Conservation (phyloP, 2,113 vertebrate species). For the Chauna torquata region DNA sequence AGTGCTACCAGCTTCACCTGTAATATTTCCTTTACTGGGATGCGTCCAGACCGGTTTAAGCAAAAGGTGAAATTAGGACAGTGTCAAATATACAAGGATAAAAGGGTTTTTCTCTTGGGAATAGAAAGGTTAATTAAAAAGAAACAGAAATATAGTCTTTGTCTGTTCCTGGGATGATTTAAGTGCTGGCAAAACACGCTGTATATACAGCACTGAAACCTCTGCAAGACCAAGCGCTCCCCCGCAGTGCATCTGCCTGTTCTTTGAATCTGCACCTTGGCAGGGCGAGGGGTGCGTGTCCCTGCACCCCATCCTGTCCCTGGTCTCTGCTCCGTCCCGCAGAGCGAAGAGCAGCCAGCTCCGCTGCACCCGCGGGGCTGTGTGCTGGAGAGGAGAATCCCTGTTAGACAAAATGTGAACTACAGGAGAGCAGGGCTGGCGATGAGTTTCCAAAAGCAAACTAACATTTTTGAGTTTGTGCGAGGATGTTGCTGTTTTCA, state of each 20-base stretch:
- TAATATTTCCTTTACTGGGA: not conserved
- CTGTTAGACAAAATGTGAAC: not conserved
- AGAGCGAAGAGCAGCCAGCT: not conserved
- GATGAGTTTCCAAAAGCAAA: not conserved
- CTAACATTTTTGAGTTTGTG: not conserved
- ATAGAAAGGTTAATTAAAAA: not conserved
- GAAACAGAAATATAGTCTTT: not conserved
- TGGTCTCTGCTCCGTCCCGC: not conserved
- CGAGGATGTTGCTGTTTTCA: not conserved
- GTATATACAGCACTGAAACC: not conserved
- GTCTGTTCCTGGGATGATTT: not conserved
- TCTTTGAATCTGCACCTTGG: not conserved
- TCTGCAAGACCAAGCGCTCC: not conserved
- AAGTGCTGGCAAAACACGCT: not conserved
- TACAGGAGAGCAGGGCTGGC: not conserved
- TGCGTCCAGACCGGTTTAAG: not conserved
- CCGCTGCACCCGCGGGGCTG: no score
- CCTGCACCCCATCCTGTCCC: not conserved
- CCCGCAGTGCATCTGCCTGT: not conserved
- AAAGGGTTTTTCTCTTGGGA: not conserved
- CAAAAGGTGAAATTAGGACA: not conserved
- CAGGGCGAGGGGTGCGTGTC: not conserved
- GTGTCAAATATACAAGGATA: not conserved
- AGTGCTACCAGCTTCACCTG: not conserved
- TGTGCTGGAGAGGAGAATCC: not conserved